phyloP scores from a whole-genome alignment of 2,888 invertebrate species.

The Morpho helenor region DNA sequence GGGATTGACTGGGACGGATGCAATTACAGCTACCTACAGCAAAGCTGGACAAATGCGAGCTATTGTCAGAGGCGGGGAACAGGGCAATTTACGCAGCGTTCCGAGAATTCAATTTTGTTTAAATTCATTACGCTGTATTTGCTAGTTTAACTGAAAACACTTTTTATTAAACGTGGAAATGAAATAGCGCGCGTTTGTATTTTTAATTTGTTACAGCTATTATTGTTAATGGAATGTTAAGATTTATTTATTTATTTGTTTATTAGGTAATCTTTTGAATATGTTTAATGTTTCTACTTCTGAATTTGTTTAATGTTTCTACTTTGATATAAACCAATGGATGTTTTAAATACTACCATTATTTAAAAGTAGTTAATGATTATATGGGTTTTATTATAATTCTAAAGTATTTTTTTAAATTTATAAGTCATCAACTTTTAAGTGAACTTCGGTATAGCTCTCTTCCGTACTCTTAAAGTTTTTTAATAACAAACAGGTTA shows the following conservation, averaged over 20 bases:
- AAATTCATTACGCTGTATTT: conserved; percentile 7
- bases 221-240: not conserved
- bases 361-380: not conserved
- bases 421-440: too few species aligned
- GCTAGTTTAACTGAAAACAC: conserved; percentile 5
- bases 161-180: conserved; percentile 6
- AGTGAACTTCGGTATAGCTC: too few species aligned
- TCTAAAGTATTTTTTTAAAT: too few species aligned
- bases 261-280: too few species aligned
- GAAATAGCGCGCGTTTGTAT: conserved; percentile 2
- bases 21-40: conserved; percentile 44
- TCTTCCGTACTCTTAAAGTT: too few species aligned
- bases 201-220: not conserved
- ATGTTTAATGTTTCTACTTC: too few species aligned
- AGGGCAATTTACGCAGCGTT: conserved; percentile 30
- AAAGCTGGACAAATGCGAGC: conserved; percentile 37
- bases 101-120: conserved; percentile 13
- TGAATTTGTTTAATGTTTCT: too few species aligned
- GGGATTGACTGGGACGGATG: conserved; percentile 52
- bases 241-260: not conserved
- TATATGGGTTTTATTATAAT: not conserved
- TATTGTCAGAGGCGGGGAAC: conserved; percentile 32
- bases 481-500: too few species aligned
- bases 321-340: too few species aligned
- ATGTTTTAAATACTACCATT: too few species aligned